Percentiles rank a stretch among this genome's conserved stretches.
phyloP scores from a whole-genome alignment of 2,888 invertebrate genomes.

The Andrena hattorfiana region DNA sequence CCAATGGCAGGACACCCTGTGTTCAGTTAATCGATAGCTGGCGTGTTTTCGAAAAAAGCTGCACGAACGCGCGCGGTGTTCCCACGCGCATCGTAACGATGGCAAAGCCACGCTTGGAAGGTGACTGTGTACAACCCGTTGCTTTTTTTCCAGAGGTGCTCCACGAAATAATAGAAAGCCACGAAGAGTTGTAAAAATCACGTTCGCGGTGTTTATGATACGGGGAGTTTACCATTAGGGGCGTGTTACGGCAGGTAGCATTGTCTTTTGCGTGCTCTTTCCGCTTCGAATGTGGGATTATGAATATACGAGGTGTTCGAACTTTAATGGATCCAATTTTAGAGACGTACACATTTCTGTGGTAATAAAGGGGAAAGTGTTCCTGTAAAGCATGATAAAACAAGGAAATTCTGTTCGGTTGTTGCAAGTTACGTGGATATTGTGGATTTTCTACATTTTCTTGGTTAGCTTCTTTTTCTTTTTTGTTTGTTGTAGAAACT shows the following conservation, averaged over 20 bases:
- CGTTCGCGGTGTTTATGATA: neutral
- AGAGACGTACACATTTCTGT: neutral
- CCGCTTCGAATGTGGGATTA: neutral
- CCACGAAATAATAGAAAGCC: constrained; percentile 19
- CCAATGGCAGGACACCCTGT: too few relatives aligned
- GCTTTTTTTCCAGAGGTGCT: neutral
- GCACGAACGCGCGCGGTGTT: neutral
- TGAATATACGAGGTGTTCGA: neutral
- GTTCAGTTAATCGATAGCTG: neutral
- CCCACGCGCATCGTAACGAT: neutral
- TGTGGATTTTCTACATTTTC: too few relatives aligned
- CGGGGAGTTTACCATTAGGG: neutral
- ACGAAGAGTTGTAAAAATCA: constrained; percentile 10
- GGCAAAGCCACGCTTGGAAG: neutral
- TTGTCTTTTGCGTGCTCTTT: neutral
- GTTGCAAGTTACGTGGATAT: too few relatives aligned
- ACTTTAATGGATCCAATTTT: neutral
- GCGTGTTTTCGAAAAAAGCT: neutral
- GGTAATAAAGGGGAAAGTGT: neutral
- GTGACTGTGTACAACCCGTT: neutral
- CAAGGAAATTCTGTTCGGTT: too few relatives aligned
- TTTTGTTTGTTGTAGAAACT: too few relatives aligned
- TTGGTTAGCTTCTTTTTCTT: too few relatives aligned
- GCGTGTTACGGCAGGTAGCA: neutral
- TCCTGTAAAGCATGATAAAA: too few relatives aligned